Percentiles rank a stretch among this genome's conserved stretches.
These are phyloP conservation scores for Netelia melanura DNA, from an alignment of 2,888 invertebrate species.

Conservation along the genomic window DNA sequence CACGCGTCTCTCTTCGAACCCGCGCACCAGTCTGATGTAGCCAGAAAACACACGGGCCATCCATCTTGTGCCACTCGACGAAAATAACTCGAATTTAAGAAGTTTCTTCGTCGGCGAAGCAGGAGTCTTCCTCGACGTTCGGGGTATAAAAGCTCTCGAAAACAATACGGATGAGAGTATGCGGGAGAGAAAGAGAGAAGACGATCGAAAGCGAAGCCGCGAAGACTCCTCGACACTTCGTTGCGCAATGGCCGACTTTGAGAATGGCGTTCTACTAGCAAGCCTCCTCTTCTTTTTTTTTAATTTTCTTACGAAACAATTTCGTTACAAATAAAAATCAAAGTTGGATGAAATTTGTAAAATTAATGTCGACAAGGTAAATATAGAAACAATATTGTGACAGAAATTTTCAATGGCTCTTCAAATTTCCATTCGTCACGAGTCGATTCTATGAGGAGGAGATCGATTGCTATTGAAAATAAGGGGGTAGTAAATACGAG, in stretches of 20 bases:
- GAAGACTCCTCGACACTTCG: slow-evolving; percentile 21
- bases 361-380: too few species aligned
- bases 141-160: slow-evolving; percentile 72
- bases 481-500: slow-evolving; percentile 14
- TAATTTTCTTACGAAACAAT: background rate
- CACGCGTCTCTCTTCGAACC: slow-evolving; percentile 55
- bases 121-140: slow-evolving; percentile 53
- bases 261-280: slow-evolving; percentile 15
- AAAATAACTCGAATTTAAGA: slow-evolving; percentile 84
- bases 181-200: background rate
- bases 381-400: too few species aligned
- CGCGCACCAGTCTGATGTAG: slow-evolving; percentile 71
- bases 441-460: slow-evolving; percentile 12
- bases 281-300: background rate
- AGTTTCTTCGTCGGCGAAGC: slow-evolving; percentile 73
- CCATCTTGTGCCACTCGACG: slow-evolving; percentile 80
- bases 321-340: too few species aligned
- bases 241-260: slow-evolving; percentile 60
- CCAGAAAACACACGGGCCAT: slow-evolving; percentile 80
- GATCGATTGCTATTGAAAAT: slow-evolving; percentile 29
- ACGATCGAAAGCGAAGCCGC: slow-evolving; percentile 48
- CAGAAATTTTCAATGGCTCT: too few species aligned
- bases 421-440: slow-evolving; percentile 25
- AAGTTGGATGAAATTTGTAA: too few species aligned
- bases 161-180: slow-evolving; percentile 78